Evolutionary conservation across 2,888 invertebrate species (phyloP), one percentile per base, ranked within the genome.

Genomic region (Tanypteryx hageni): DNA sequence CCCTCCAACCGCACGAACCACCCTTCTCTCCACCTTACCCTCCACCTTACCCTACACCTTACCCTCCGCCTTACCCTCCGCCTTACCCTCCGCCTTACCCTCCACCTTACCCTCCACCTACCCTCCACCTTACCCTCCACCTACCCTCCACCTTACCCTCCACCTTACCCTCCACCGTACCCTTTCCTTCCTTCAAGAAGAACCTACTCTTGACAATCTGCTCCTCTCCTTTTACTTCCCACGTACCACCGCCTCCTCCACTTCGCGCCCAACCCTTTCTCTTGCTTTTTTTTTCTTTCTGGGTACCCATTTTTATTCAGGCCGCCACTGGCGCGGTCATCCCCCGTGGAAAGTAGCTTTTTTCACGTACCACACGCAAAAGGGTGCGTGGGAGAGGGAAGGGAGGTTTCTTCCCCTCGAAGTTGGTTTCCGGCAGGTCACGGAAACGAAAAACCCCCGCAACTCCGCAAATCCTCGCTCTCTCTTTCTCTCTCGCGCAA

Each of bases 381-480:
- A 86, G 61, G 61, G 86, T 14, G 56, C n/a, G 83, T 18, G 16
- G 64, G 64, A 0, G 8, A n/a, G 64, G n/a, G 13, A 11, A 3
- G 44, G 64, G 64, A 64, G 64, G n/a, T 13, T 10, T 0, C 18
- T 16, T 44, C 57, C 83, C 83, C 18, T 56, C 83, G 22, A 22
- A 18, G 31, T n/a, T n/a, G 11, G 16, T 68, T 64, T 89, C 89
- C 89, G 64, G 44, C 64, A 68, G 64, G 64, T 68, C 89, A 89
- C 64, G 89, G 89, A 89, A 64, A 61, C 86, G 86, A 44, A 31
- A 31, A 27, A 89, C 56, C 61, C 16, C 27, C 3, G 27, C 16
- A 13, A 18, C 27, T 0, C 56, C 82, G 82, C 44, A 83, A 83
- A 16, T 18, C 83, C n/a, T n/a, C 83, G 44, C n/a, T n/a, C 83